A percentile compares a stretch with the other conserved stretches of the same genome.
These are phyloP conservation scores for Drosophila santomea DNA, from an alignment of 1,140 invertebrate genomes.

Conservation along the genomic window DNA sequence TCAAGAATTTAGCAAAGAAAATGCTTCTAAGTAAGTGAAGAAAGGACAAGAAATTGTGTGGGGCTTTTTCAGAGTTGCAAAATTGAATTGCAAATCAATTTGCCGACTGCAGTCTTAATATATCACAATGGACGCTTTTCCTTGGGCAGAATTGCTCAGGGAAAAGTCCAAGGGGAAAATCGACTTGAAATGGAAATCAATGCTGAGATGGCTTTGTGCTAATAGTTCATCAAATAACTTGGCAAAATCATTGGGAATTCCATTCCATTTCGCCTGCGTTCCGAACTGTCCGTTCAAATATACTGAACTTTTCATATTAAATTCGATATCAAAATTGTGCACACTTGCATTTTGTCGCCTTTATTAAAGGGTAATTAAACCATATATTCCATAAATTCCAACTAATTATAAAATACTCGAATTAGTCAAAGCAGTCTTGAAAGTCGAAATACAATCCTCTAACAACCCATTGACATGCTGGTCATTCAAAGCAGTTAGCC, in stretches of 20 bases:
- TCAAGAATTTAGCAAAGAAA: background rate
- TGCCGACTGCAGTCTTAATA: conserved; percentile 38
- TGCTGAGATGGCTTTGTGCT: conserved; percentile 24
- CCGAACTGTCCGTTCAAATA: background rate
- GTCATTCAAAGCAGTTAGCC: background rate
- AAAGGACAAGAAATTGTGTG: background rate
- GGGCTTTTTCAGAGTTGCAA: conserved; percentile 11
- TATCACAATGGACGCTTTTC: conserved; percentile 15
- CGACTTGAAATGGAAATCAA: conserved; percentile 26
- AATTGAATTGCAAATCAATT: conserved; percentile 62
- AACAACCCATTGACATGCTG: background rate
- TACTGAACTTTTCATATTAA: too few species aligned
- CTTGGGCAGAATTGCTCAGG: background rate
- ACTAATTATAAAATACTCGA: too few species aligned
- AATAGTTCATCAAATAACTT: conserved; percentile 40
- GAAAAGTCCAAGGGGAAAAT: background rate
- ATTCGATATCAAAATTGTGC: too few species aligned
- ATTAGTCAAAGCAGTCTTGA: background rate
- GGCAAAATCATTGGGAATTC: conserved; percentile 20
- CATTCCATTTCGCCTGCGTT: conserved; percentile 1
- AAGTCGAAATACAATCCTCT: background rate
- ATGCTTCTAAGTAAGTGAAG: background rate
- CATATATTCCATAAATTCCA: too few species aligned
- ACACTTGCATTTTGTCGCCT: too few species aligned
- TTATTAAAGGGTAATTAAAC: too few species aligned